These are phyloP conservation scores for Dendrolimus punctatus DNA, from an alignment of 1,140 invertebrate genomes.

Conservation along the genomic window DNA sequence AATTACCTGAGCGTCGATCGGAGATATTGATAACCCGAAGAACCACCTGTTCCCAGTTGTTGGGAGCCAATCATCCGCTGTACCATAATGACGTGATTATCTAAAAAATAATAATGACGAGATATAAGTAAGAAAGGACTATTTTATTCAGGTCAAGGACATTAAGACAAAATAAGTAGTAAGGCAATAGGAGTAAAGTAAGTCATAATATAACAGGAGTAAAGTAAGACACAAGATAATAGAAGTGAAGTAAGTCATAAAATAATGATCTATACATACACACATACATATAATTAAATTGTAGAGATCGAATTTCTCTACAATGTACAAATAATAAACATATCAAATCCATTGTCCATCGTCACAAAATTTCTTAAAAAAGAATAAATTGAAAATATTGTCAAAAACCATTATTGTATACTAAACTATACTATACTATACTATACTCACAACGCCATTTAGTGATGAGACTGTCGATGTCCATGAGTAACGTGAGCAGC, in stretches of 20 bases:
- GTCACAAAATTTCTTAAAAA: background rate
- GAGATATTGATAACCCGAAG: constrained; percentile 98
- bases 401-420: background rate
- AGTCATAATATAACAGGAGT: no score
- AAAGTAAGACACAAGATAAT: no score
- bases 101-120: constrained; percentile 70
- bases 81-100: constrained; percentile 99
- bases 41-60: constrained; percentile 96
- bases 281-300: no score
- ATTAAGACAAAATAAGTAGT: no score
- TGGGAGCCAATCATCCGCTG: constrained; percentile 99
- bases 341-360: background rate
- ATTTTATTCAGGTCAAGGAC: background rate
- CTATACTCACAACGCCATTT: constrained; percentile 99
- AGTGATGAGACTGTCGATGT: constrained; percentile 98
- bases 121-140: background rate
- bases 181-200: no score
- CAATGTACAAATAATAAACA: background rate
- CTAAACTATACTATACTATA: no score
- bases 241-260: no score
- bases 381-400: background rate
- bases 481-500: constrained; percentile 93
- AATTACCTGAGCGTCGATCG: constrained; percentile 95
- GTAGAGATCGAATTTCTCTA: no score
- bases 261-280: no score